Base-by-base conservation (phyloP, 2,888 invertebrate species). In the Ormia ochracea region DNA sequence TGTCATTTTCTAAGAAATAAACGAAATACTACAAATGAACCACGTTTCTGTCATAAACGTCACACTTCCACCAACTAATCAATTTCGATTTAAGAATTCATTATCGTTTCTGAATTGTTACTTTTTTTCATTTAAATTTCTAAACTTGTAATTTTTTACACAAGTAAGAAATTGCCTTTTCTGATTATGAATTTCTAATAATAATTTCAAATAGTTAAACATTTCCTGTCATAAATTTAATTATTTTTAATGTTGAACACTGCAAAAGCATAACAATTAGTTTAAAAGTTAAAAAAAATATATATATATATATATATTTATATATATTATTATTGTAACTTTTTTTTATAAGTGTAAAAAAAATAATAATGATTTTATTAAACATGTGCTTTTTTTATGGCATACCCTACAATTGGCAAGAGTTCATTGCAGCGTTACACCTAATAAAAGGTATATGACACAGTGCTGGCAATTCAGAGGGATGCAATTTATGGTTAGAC, bases 191-290 rank as follows among this genome's bases (percentile, higher is more conserved):
- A 63, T 69, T 65, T 74, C 59, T 66, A 56, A 78, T 78, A 78
- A 66, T 41, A 66, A 50, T 74, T 85, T 83, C 76, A 84, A 84
- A 52, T 58, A 80, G 76, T 80, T 80, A 58, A 70, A 84, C 85
- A 86, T 86, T 87, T 87, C 87, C 87, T 87, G 87, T 86, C 87
- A 84, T 87, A 87, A 87, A 87, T 86, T 82, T 84, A 83, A 85
- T 73, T 74, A 70, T 45, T 82, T 81, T 76, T 82, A 48, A 73
- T 81, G 79, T 72, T 72, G 50, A 80, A 66, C 61, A 75, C 70
- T 54, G 65, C 54, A 76, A 81, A 63, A 78, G 72, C 75, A 80
- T 77, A 82, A 70, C 72, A 74, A 79, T 65, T 52, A 79, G 69
- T 72, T 72, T 70, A 52, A 36, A 45, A 19, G 23, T 26, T 41